Conservation (phyloP, 1,140 invertebrate genomes). For the Diachasma alloeum region DNA sequence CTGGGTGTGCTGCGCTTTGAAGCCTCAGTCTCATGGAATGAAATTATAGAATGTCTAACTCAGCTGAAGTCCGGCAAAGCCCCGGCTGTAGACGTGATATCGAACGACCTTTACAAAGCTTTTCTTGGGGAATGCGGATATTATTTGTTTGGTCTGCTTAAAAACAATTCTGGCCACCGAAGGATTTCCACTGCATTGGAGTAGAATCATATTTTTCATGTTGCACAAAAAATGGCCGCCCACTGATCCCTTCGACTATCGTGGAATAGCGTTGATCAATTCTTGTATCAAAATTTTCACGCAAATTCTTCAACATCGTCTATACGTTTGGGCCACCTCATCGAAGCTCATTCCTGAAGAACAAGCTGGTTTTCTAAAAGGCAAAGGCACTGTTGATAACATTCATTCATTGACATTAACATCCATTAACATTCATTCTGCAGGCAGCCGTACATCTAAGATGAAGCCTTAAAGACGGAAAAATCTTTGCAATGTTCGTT, state of each 20-base stretch:
- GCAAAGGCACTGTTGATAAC: conserved; percentile 20
- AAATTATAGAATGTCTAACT: neutral
- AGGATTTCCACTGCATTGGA: neutral
- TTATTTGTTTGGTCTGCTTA: neutral
- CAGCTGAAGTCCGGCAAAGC: neutral
- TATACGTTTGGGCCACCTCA: neutral
- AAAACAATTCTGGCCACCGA: neutral
- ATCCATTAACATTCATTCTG: too few relatives aligned
- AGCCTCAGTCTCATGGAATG: neutral
- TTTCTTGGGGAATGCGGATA: neutral
- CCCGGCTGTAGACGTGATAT: neutral
- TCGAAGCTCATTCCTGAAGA: too few relatives aligned
- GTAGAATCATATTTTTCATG: neutral
- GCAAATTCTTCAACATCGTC: neutral
- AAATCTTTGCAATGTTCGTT: too few relatives aligned
- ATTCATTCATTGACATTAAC: too few relatives aligned
- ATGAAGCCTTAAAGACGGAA: too few relatives aligned
- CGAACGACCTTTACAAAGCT: neutral
- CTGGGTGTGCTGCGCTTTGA: neutral
- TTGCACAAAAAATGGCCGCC: neutral
- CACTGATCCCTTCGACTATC: neutral
- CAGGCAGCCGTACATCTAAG: too few relatives aligned
- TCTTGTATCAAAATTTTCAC: neutral
- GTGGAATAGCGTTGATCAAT: neutral
- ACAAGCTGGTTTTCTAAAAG: conserved; percentile 14